Conservation (phyloP, 2,888 invertebrate genomes). For the Campopleginae sp. region DNA sequence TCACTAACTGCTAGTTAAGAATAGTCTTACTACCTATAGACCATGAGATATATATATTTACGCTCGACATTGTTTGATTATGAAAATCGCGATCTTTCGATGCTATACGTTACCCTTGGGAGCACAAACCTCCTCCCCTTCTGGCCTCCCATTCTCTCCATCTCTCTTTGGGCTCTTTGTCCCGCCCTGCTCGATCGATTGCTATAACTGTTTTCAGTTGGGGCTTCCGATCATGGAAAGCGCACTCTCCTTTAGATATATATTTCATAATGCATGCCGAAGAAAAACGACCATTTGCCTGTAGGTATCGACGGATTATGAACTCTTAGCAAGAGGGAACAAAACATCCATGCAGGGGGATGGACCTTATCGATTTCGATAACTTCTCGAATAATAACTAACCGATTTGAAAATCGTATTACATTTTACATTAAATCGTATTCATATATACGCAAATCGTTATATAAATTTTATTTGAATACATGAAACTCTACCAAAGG, state of each 20-base stretch:
- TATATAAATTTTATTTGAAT: neutral
- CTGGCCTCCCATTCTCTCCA: neutral
- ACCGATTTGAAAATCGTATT: slow-evolving; percentile 43
- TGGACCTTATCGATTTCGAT: slow-evolving; percentile 55
- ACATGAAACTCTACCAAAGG: neutral
- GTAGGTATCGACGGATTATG: slow-evolving; percentile 59
- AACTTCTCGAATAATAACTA: slow-evolving; percentile 55
- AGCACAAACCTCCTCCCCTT: slow-evolving; percentile 28
- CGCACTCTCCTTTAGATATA: slow-evolving; percentile 32
- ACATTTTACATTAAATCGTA: slow-evolving; percentile 12
- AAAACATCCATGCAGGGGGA: slow-evolving; percentile 9
- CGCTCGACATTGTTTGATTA: slow-evolving; percentile 55
- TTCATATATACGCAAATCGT: neutral
- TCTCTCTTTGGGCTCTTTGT: slow-evolving; percentile 52
- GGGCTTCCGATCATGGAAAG: slow-evolving; percentile 35
- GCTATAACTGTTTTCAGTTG: slow-evolving; percentile 59
- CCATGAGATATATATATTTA: slow-evolving; percentile 5
- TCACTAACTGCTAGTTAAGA: slow-evolving; percentile 5
- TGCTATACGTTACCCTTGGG: slow-evolving; percentile 65
- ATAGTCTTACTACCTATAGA: neutral
- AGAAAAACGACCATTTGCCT: slow-evolving; percentile 64
- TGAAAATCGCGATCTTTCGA: slow-evolving; percentile 63
- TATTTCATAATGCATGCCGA: slow-evolving; percentile 64
- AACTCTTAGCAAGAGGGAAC: slow-evolving; percentile 49
- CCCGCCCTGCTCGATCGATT: slow-evolving; percentile 64